Evolutionary conservation across 2,888 invertebrate species (phyloP), one percentile per base, ranked within the genome.

Genomic region (Diadromus collaris): DNA sequence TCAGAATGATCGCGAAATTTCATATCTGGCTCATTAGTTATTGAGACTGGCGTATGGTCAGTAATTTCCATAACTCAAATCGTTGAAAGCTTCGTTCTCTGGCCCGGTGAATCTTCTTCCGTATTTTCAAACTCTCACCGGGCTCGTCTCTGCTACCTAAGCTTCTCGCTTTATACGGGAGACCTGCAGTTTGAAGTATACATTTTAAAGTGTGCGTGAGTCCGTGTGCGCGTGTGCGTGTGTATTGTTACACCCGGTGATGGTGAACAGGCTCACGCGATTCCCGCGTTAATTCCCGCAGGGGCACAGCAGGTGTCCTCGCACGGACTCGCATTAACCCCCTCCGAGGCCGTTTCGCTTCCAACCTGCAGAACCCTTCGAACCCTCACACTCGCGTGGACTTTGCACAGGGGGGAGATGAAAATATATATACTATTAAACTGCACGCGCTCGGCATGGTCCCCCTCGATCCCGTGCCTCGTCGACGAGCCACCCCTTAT

Each of bases 271-370:
- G 61, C 86, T 86, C 90, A 89, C 89, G 90, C 90, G 89, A 90
- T 90, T 88, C 86, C 88, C 87, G 87, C 89, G 89, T 90, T 90
- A 90, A 86, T 87, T 85, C 88, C 89, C 86, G 87, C 86, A 84
- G 87, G 76, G 80, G 87, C 88, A 80, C 89, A 89, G 88, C 87
- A 86, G 88, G 89, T 88, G 87, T 89, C 88, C 87, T 87, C 88
- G 86, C 86, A 83, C 85, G 86, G 85, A 86, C 86, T 88, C 83
- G 81, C 88, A 87, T 88, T 89, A 89, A 88, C 85, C 86, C 84
- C 84, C 85, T 86, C 82, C 84, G 83, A 27, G 68, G 76, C 64
- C 68, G 76, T 72, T 79, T 78, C 74, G 61, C 76, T 68, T 76
- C 64, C 73, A 61, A 79, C 73, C 73, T 71, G 73, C 69, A 76